Base-by-base conservation (phyloP, 2,888 invertebrate species). In the Campopleginae sp. region DNA sequence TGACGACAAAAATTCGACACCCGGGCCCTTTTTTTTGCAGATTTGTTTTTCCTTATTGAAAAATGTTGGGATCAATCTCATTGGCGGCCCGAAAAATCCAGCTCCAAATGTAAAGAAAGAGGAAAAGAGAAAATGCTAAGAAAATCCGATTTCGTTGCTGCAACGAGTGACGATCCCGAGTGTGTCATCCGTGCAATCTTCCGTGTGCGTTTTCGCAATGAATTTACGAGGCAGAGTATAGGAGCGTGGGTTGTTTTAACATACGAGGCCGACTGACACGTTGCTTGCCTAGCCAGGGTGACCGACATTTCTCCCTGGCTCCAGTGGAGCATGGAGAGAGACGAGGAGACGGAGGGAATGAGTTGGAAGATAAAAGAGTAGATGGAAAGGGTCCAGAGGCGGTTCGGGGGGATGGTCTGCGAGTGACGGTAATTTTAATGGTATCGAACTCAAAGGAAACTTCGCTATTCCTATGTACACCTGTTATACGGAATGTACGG, bases 391-490 rank as follows among this genome's bases (percentile, higher is more conserved):
- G 75, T 76, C 38, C 77, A 70, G 74, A 68, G 63, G 82, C 4
- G 27, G 17, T 44, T 42, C 66, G 72, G 78, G 61, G 48, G 46
- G 68, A 42, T 19, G 72, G 75, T 78, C 80, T 83, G 84, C 77
- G 84, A 89, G 86, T 87, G 89, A 88, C 86, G 88, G 87, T 88
- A 89, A 89, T 88, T 90, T 87, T 88, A 88, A 86, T 85, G 85
- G 84, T 81, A 86, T 86, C 80, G 86, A 84, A 88, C 87, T 81
- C 86, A 84, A 86, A 87, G 84, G 84, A 85, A 88, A 87, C 84
- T 87, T 80, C 79, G 86, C 85, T 85, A 83, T 89, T 86, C 70
- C 84, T 72, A 38, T 38, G 85, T 79, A 85, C 80, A 79, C 66
- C 78, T 77, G n/a, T 14, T 51, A 42, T 84, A 81, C 12, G 71